A percentile compares a stretch with the other conserved stretches of the same genome.
Evolutionary conservation across 2,797 vertebrate genomes (phyloP).

Genomic region (Myotis findleyi): DNA sequence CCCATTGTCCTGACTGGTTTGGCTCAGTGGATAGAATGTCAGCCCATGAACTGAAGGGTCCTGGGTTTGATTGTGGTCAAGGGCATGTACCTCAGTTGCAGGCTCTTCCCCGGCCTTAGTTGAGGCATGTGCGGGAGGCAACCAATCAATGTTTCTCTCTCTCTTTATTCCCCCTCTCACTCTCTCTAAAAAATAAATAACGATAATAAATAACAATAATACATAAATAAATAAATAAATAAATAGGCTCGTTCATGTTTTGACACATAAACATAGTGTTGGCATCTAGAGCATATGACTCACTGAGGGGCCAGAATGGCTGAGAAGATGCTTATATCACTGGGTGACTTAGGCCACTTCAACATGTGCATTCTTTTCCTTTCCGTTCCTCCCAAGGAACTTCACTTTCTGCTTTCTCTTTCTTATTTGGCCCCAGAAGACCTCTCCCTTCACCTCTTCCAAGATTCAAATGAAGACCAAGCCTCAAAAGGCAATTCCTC

Average conservation of each 20-base stretch:
- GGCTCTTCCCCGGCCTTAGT: too few relatives aligned
- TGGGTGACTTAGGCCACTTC: background rate
- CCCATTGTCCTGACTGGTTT: too few relatives aligned
- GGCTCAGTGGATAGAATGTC: too few relatives aligned
- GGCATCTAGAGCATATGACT: background rate
- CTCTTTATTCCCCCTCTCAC: too few relatives aligned
- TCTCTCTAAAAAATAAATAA: too few relatives aligned
- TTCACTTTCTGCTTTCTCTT: constrained; percentile 3
- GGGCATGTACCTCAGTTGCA: too few relatives aligned
- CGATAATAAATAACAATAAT: too few relatives aligned
- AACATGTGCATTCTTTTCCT: background rate
- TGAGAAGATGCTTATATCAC: background rate
- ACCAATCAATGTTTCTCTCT: too few relatives aligned
- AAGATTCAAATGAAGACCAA: constrained; percentile 23
- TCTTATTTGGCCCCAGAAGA: background rate
- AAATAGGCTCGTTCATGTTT: background rate
- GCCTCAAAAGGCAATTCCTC: background rate
- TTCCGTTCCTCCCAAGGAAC: background rate
- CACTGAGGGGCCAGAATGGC: background rate
- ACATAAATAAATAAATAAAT: too few relatives aligned
- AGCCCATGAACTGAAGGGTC: too few relatives aligned
- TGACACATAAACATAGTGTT: background rate
- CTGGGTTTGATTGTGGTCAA: too few relatives aligned
- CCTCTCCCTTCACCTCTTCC: background rate
- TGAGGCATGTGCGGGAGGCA: too few relatives aligned